Conservation (phyloP, 2,797 vertebrate species). For the Myotis findleyi region DNA sequence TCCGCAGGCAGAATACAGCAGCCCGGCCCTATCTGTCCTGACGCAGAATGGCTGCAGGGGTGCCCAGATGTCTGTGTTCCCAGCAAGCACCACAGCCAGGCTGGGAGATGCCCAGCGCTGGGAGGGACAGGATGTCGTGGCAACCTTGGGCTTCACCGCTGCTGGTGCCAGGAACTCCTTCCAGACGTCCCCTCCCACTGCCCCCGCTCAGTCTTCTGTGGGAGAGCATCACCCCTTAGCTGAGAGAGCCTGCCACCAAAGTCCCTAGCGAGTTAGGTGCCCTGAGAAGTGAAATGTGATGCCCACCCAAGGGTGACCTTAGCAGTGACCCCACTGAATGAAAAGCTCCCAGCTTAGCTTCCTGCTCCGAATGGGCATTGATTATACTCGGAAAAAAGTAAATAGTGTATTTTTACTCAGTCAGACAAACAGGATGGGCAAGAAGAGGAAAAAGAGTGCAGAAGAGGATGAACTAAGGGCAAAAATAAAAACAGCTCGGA, state of each 20-base stretch:
- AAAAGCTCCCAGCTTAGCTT: neutral
- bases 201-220: neutral
- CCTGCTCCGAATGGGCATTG: neutral
- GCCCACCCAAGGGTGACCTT: neutral
- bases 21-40: neutral
- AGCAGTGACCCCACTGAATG: neutral
- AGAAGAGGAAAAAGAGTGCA: neutral
- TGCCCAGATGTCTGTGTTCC: neutral
- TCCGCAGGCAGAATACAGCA: neutral
- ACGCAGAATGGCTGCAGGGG: neutral
- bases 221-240: neutral
- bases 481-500: neutral
- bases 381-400: fast-evolving
- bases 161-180: neutral
- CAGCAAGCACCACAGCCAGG: neutral
- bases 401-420: neutral
- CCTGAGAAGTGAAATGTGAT: neutral
- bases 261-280: neutral
- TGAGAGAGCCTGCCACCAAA: neutral
- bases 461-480: neutral
- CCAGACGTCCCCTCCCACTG: neutral
- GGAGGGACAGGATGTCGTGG: neutral
- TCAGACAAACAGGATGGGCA: neutral
- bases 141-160: neutral
- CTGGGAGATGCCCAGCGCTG: neutral